A percentile compares a stretch with the other conserved stretches of the same genome.
Evolutionary conservation across 2,113 vertebrate genomes (phyloP).

Genomic region (Rhombomys opimus): DNA sequence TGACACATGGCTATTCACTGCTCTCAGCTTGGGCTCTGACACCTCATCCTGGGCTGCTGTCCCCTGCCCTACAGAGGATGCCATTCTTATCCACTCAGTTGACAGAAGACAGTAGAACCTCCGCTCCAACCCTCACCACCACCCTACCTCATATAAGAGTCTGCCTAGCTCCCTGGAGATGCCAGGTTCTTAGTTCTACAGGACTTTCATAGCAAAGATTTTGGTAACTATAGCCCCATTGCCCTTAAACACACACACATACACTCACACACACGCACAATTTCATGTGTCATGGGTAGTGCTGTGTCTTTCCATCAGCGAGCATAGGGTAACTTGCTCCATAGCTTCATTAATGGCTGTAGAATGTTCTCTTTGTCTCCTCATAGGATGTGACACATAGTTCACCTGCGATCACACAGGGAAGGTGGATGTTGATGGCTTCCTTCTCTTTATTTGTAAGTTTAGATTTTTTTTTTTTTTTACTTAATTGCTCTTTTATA

Average conservation of each 20-base stretch:
- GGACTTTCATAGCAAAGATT: background rate
- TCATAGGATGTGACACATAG: background rate
- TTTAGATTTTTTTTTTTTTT: background rate
- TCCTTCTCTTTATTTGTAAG: background rate
- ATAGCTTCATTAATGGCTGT: background rate
- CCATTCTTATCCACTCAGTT: background rate
- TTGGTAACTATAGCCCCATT: background rate
- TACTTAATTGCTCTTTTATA: background rate
- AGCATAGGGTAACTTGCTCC: conserved; percentile 66
- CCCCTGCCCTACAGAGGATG: background rate
- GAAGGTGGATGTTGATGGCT: background rate
- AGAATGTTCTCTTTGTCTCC: conserved; percentile 18
- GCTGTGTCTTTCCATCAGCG: conserved; percentile 51
- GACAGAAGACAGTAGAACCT: background rate
- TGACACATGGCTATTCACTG: background rate
- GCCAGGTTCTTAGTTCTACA: background rate
- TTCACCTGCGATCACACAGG: background rate
- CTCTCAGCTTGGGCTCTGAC: background rate
- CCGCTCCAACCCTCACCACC: too few relatives aligned
- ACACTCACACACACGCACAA: background rate
- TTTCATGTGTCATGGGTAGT: background rate
- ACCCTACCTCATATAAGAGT: too few relatives aligned
- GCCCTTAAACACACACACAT: background rate
- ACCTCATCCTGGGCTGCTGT: background rate
- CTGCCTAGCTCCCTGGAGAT: background rate